phyloP scores from a whole-genome alignment of 1,140 invertebrate genomes.

The Drosophila oshimai region DNA sequence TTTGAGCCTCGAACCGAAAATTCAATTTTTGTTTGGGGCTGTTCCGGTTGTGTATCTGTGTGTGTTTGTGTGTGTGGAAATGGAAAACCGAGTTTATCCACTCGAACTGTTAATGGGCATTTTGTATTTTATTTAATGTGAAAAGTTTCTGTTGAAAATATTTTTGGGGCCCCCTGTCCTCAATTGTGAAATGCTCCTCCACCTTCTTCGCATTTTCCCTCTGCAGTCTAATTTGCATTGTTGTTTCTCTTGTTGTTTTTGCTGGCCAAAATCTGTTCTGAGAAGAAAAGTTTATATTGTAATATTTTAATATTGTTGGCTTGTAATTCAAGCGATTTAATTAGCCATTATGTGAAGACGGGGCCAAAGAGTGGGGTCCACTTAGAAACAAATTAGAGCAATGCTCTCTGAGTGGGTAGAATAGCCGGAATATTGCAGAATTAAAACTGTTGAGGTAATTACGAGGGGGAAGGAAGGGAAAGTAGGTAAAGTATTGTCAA shows the following conservation, averaged over 20 bases:
- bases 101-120: slow-evolving; percentile 81
- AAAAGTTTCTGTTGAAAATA: slow-evolving; percentile 73
- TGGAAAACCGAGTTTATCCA: slow-evolving; percentile 77
- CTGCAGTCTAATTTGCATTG: slow-evolving; percentile 6
- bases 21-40: slow-evolving; percentile 72
- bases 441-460: slow-evolving; percentile 13
- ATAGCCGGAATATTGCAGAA: neutral
- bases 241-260: slow-evolving; percentile 25
- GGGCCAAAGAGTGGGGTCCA: slow-evolving; percentile 17
- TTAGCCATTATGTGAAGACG: slow-evolving; percentile 64
- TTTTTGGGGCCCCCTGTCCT: slow-evolving; percentile 50
- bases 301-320: slow-evolving; percentile 80
- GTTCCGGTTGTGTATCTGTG: slow-evolving; percentile 4
- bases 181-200: slow-evolving; percentile 27
- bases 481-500: slow-evolving; percentile 11
- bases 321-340: slow-evolving; percentile 77
- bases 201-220: neutral
- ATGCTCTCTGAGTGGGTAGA: slow-evolving; percentile 18
- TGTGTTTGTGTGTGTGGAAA: slow-evolving; percentile 44
- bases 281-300: slow-evolving; percentile 72
- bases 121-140: slow-evolving; percentile 82
- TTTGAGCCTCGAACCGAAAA: slow-evolving; percentile 73
- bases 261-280: slow-evolving; percentile 50
- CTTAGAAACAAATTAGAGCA: slow-evolving; percentile 76
- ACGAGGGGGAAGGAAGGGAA: neutral